Percentiles rank a stretch among this genome's conserved stretches.
These are phyloP conservation scores for Toxotes chatareus DNA, from an alignment of 2,113 vertebrate species.

Conservation along the genomic window DNA sequence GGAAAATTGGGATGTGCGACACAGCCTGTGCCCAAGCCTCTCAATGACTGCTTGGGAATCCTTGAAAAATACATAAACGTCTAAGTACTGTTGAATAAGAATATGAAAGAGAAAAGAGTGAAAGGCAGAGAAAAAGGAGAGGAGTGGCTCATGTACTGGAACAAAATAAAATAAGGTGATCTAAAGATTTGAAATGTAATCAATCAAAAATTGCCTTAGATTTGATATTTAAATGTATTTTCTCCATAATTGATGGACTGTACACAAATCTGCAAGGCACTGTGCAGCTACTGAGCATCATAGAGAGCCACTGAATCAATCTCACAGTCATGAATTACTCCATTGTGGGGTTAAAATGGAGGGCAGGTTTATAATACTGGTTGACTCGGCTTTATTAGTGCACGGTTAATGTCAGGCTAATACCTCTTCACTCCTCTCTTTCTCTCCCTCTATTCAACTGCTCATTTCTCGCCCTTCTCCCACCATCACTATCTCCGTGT, in stretches of 20 bases:
- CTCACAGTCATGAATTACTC: constrained; percentile 41
- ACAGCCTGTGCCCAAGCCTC: constrained; percentile 6
- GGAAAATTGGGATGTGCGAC: constrained; percentile 6
- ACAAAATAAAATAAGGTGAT: not conserved
- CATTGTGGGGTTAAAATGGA: constrained; percentile 57
- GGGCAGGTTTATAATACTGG: constrained; percentile 49
- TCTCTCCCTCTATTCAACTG: constrained; percentile 26
- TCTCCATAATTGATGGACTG: constrained; percentile 14
- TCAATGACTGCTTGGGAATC: constrained; percentile 1
- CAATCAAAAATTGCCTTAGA: constrained; percentile 11
- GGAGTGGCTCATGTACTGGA: not conserved
- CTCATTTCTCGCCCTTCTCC: constrained; percentile 15
- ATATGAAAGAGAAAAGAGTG: not conserved
- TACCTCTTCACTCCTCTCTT: constrained; percentile 27
- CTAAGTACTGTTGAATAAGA: not conserved
- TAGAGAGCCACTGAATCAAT: constrained; percentile 39
- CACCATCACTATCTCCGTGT: constrained; percentile 5
- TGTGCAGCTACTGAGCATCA: constrained; percentile 18
- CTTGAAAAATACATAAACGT: constrained; percentile 21
- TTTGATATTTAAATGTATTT: constrained; percentile 15
- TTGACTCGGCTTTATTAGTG: constrained; percentile 50
- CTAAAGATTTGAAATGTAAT: constrained; percentile 7
- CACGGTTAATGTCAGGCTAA: constrained; percentile 35
- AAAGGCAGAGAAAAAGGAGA: constrained; percentile 2
- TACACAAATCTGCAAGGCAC: constrained; percentile 6